A percentile compares a stretch with the other conserved stretches of the same genome.
These are phyloP conservation scores for Odontocolon sp. DNA, from an alignment of 2,888 invertebrate species.

Conservation along the genomic window DNA sequence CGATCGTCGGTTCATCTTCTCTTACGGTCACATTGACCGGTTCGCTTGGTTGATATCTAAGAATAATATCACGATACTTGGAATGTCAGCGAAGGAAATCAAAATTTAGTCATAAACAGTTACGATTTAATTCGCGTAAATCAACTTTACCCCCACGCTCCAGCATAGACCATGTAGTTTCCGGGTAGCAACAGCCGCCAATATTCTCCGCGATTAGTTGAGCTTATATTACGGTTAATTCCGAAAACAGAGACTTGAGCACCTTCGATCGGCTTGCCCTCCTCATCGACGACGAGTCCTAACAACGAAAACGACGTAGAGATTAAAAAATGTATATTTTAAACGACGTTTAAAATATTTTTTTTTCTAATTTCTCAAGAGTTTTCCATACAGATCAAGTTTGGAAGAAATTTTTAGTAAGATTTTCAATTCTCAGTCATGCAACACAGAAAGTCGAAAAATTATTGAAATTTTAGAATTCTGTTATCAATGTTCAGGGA, in stretches of 20 bases:
- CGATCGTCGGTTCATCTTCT: conserved; percentile 77
- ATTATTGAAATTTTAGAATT: conserved; percentile 15
- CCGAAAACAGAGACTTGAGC: conserved; percentile 90
- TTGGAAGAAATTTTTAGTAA: no score
- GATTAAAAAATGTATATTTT: no score
- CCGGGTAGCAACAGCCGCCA: conserved; percentile 97
- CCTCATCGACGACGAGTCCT: conserved; percentile 86
- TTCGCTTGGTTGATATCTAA: conserved; percentile 83
- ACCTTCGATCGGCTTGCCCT: conserved; percentile 85
- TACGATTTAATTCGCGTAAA: not conserved
- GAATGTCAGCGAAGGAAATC: conserved; percentile 5
- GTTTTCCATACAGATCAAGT: no score
- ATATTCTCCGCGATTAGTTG: conserved; percentile 93
- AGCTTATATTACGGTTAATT: conserved; percentile 90
- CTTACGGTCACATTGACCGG: conserved; percentile 78
- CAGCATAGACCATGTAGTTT: conserved; percentile 88
- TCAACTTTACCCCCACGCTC: conserved; percentile 86
- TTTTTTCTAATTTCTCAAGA: no score
- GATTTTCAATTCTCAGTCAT: no score
- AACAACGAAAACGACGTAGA: conserved; percentile 74
- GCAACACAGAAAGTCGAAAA: no score
- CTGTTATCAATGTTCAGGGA: not conserved
- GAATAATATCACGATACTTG: conserved; percentile 65
- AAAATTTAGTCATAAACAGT: not conserved
- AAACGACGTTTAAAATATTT: no score